A percentile compares a stretch with the other conserved stretches of the same genome.
Conservation (phyloP, 1,140 invertebrate genomes). For the Anthonomus grandis region DNA sequence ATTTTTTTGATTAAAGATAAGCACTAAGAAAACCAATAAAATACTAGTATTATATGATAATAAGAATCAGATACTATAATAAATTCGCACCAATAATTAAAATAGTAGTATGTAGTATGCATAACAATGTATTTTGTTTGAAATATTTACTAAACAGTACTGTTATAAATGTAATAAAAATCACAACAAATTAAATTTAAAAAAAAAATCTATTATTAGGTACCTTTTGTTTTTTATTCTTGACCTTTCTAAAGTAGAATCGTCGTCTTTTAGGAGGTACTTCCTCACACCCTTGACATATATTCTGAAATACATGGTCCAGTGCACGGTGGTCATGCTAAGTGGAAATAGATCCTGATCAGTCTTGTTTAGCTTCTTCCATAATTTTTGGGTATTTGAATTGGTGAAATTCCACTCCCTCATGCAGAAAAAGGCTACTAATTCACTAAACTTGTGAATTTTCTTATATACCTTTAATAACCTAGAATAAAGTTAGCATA, state of each 20-base stretch:
- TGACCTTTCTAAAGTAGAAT: slow-evolving; percentile 55
- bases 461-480: slow-evolving; percentile 70
- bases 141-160: too few relatives aligned
- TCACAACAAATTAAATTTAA: too few relatives aligned
- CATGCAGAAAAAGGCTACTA: slow-evolving; percentile 71
- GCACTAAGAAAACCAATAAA: too few relatives aligned
- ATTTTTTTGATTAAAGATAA: too few relatives aligned
- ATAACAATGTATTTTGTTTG: too few relatives aligned
- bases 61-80: too few relatives aligned
- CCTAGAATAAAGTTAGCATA: slow-evolving; percentile 43
- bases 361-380: slow-evolving; percentile 53
- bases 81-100: too few relatives aligned
- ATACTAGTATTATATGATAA: too few relatives aligned
- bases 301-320: slow-evolving; percentile 56
- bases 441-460: slow-evolving; percentile 66
- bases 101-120: too few relatives aligned
- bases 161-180: too few relatives aligned
- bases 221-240: slow-evolving; percentile 19
- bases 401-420: slow-evolving; percentile 69
- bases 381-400: slow-evolving; percentile 60
- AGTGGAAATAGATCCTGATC: slow-evolving; percentile 66
- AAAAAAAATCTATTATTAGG: slow-evolving; percentile 3
- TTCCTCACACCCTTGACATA: slow-evolving; percentile 58
- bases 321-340: slow-evolving; percentile 62
- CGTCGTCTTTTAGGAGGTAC: slow-evolving; percentile 61